Conservation (phyloP, 2,888 invertebrate genomes). For the Trichogramma evanescens region DNA sequence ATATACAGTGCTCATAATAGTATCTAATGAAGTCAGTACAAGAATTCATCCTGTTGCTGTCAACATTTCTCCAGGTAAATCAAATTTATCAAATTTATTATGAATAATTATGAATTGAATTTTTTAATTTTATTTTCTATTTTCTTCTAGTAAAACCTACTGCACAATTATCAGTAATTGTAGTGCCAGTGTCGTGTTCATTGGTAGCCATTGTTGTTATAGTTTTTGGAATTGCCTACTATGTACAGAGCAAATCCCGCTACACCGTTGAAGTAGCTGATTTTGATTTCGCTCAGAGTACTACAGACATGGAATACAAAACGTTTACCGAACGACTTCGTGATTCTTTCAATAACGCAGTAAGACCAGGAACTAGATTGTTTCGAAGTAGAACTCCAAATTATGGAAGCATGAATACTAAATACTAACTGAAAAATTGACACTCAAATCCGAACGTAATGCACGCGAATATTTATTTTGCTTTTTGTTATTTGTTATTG, state of each 20-base stretch:
- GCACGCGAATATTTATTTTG: slow-evolving; percentile 17
- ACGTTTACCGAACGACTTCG: slow-evolving; percentile 75
- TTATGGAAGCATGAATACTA: slow-evolving; percentile 45
- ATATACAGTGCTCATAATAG: slow-evolving; percentile 70
- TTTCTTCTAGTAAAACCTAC: slow-evolving; percentile 60
- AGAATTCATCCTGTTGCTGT: slow-evolving; percentile 65
- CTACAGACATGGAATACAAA: slow-evolving; percentile 77
- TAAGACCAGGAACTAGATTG: slow-evolving; percentile 43
- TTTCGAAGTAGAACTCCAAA: slow-evolving; percentile 28
- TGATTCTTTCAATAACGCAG: slow-evolving; percentile 66
- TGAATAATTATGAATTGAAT: neutral
- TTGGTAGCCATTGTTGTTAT: slow-evolving; percentile 75
- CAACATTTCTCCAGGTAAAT: slow-evolving; percentile 75
- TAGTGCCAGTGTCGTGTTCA: slow-evolving; percentile 78
- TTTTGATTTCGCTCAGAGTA: slow-evolving; percentile 79
- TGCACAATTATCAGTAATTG: slow-evolving; percentile 79
- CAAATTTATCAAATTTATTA: neutral
- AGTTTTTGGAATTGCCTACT: slow-evolving; percentile 82
- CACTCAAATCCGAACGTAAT: slow-evolving; percentile 8
- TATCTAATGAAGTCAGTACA: slow-evolving; percentile 70
- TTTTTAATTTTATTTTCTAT: neutral
- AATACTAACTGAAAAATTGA: slow-evolving; percentile 10
- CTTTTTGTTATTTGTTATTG: slow-evolving; percentile 5
- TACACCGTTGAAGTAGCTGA: slow-evolving; percentile 82
- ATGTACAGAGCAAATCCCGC: slow-evolving; percentile 72